Percentiles rank a stretch among this genome's conserved stretches.
phyloP scores from a whole-genome alignment of 2,888 invertebrate species.

The Sipha maydis region DNA sequence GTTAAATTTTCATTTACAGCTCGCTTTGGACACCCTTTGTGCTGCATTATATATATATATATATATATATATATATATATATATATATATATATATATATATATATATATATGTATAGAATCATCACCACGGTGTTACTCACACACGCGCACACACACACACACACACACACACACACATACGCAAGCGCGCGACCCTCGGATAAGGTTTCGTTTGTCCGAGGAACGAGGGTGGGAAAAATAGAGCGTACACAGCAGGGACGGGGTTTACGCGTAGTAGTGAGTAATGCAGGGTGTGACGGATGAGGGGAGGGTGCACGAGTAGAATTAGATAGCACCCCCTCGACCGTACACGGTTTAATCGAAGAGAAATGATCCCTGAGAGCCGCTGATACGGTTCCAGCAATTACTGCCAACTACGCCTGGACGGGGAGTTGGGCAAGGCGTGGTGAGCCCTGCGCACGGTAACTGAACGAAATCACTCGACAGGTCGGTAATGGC shows the following conservation, averaged over 20 bases:
- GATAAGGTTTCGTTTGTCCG: conserved; percentile 33
- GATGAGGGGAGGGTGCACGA: neutral
- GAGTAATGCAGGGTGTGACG: neutral
- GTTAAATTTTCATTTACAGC: neutral
- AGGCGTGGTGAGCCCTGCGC: neutral
- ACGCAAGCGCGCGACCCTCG: neutral
- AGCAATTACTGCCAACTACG: conserved; percentile 51
- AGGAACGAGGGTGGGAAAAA: neutral
- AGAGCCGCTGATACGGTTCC: conserved; percentile 50
- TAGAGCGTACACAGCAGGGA: neutral
- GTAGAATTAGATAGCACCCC: conserved; percentile 36
- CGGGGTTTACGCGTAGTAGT: no score
- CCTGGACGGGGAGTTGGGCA: neutral
- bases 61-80: no score
- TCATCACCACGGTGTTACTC: no score
- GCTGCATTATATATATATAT: neutral
- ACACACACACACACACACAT: neutral
- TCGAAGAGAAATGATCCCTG: conserved; percentile 53
- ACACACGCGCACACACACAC: no score
- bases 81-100: no score
- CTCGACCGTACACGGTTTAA: conserved; percentile 26
- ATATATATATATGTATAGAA: no score
- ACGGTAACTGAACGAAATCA: conserved; percentile 28
- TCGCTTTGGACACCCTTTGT: conserved; percentile 28
- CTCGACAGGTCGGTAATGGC: conserved; percentile 32